These are phyloP conservation scores for Hecatera dysodea DNA, from an alignment of 2,888 invertebrate species.

Conservation along the genomic window DNA sequence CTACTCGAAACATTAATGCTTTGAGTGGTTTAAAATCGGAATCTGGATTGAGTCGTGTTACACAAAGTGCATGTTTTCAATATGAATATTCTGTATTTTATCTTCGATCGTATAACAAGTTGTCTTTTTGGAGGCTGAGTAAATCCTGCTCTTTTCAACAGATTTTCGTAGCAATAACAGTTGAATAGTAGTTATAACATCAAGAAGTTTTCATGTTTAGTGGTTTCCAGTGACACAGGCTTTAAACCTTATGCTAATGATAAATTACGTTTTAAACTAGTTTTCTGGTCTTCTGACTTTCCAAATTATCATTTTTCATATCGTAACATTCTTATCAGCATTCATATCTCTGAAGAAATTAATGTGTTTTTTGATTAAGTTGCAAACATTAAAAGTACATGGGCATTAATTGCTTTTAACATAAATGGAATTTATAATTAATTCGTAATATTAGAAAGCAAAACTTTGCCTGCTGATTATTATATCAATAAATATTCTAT, in stretches of 20 bases:
- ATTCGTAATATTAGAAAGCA: not conserved
- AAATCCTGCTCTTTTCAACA: not conserved
- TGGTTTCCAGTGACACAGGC: not conserved
- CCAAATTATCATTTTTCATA: not conserved
- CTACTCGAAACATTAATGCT: constrained; percentile 41
- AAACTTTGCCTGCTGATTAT: not conserved
- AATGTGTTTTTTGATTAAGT: not conserved
- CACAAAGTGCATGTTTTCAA: constrained; percentile 25
- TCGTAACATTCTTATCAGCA: not conserved
- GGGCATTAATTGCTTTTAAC: not conserved
- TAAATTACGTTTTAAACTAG: not conserved
- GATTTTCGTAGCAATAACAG: not conserved
- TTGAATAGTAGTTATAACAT: not conserved
- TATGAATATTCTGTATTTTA: not conserved
- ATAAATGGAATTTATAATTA: not conserved
- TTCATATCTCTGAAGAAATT: not conserved
- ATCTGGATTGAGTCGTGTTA: constrained; percentile 2
- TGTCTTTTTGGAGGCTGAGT: not conserved
- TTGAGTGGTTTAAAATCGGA: constrained; percentile 15
- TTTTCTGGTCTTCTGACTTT: not conserved
- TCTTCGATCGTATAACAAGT: not conserved
- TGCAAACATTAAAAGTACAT: not conserved
- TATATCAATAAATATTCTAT: not conserved
- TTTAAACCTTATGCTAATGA: not conserved
- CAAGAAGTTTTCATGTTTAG: constrained; percentile 13